Conservation (phyloP, 1,140 invertebrate genomes). For the Drosophila virilis region DNA sequence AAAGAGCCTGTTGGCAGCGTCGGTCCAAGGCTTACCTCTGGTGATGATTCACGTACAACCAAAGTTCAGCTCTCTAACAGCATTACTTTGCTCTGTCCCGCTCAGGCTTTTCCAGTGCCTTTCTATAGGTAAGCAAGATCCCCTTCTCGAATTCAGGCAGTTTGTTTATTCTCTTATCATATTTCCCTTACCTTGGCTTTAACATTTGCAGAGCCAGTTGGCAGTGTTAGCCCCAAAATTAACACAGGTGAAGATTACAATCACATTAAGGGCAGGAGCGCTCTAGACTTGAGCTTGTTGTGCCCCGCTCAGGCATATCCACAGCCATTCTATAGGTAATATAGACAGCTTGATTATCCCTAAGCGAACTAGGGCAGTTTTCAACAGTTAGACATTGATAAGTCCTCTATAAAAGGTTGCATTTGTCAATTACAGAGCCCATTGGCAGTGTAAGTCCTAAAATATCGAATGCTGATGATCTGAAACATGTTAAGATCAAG, state of each 20-base stretch:
- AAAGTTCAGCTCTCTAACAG: constrained; percentile 79
- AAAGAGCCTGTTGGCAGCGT: constrained; percentile 87
- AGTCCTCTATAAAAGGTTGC: not conserved
- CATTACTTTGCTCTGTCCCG: constrained; percentile 87
- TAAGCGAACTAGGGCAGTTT: constrained; percentile 42
- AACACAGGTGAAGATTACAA: constrained; percentile 78
- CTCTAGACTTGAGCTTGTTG: constrained; percentile 85
- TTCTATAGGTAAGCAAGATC: constrained; percentile 86
- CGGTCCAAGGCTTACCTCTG: constrained; percentile 85
- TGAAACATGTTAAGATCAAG: constrained; percentile 50
- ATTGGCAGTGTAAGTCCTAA: constrained; percentile 89
- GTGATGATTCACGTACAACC: constrained; percentile 86
- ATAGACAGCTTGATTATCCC: not conserved
- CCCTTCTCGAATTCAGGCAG: constrained; percentile 49
- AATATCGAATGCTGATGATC: constrained; percentile 85
- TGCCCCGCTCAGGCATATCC: constrained; percentile 89
- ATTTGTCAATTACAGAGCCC: constrained; percentile 86
- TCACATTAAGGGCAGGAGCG: constrained; percentile 68
- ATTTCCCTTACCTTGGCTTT: not conserved
- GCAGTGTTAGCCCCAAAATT: constrained; percentile 85
- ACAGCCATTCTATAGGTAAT: constrained; percentile 87
- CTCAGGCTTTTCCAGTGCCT: constrained; percentile 89
- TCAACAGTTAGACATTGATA: constrained; percentile 2
- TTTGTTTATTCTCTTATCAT: not conserved
- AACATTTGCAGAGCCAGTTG: constrained; percentile 83